phyloP scores from a whole-genome alignment of 2,888 invertebrate genomes.

The Eupsilia transversa region DNA sequence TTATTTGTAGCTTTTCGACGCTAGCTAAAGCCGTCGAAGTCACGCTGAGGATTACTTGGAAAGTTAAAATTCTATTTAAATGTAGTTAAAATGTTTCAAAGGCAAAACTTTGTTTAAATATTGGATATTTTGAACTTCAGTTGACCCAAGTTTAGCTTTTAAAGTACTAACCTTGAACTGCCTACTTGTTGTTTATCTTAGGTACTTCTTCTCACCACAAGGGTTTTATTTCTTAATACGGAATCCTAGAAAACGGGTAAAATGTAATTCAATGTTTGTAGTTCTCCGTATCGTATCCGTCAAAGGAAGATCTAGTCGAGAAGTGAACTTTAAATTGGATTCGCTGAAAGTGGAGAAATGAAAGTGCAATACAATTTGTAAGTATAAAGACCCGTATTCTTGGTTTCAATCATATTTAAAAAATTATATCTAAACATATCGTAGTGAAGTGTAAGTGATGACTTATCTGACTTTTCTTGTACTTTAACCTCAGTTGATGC shows the following conservation, averaged over 20 bases:
- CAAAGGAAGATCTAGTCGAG: conserved; percentile 25
- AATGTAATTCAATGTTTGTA: conserved; percentile 10
- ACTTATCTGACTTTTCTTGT: too few relatives aligned
- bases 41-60: conserved; percentile 20
- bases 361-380: conserved; percentile 23
- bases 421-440: too few relatives aligned
- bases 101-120: not conserved
- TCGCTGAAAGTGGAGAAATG: conserved; percentile 9
- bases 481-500: too few relatives aligned
- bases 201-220: not conserved
- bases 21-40: conserved; percentile 11
- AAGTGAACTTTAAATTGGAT: conserved; percentile 46
- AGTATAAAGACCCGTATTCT: not conserved
- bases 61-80: conserved; percentile 23
- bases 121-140: not conserved
- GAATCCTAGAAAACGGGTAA: not conserved
- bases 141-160: not conserved
- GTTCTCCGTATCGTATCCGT: conserved; percentile 1
- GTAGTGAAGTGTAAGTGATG: too few relatives aligned
- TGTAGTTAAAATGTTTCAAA: conserved; percentile 19
- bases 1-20: conserved; percentile 33
- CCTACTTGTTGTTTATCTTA: not conserved
- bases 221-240: not conserved
- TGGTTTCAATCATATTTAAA: too few relatives aligned
- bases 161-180: not conserved